Evolutionary conservation across 1,140 invertebrate species (phyloP), one percentile per base, ranked within the genome.

Genomic region (Pentalonia nigronervosa): DNA sequence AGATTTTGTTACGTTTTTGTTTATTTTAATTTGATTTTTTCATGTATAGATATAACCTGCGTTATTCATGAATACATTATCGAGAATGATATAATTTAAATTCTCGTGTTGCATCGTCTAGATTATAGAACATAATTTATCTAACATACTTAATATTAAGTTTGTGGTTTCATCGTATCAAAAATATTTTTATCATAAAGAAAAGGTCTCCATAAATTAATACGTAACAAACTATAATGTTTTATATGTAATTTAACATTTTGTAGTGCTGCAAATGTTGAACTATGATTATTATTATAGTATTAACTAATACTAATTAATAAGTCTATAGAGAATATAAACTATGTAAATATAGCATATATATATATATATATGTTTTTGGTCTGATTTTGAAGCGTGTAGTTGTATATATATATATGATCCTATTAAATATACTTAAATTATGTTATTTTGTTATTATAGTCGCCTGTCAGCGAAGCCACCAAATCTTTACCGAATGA

Each of bases 401-500:
- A 45, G 14, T n/a, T 84, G 9, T 3, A 67, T 67, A 14, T 60
- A 14, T 30, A 67, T 60, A n/a, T n/a, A n/a, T n/a, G n/a, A n/a
- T n/a, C n/a, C n/a, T n/a, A n/a, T n/a, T 67, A 67, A n/a, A 67
- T 67, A 67, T 67, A n/a, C 14, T 7, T 2, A n/a, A 17, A 14
- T 11, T 1, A 11, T 47, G 25, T 41, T 53, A 1, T 93, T 47
- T 81, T 93, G 23, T 90, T 90, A 30, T 25, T 76, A 25, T 81
- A 94, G 87, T 91, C 93, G 45, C 90, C 91, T 21, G 81, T 84
- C 45, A 94, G 92, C 41, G 84, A 93, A 91, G 41, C 87, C 45
- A 76, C 87, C 34, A 83, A 94, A 94, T n/a, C 93, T 90, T 94
- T 89, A 9, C 94, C 94, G 83, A 95, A 95, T 21, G 94, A 93